Percentiles rank a stretch among this genome's conserved stretches.
Evolutionary conservation across 2,797 vertebrate genomes (phyloP).

Genomic region (Urophycis tenuis): DNA sequence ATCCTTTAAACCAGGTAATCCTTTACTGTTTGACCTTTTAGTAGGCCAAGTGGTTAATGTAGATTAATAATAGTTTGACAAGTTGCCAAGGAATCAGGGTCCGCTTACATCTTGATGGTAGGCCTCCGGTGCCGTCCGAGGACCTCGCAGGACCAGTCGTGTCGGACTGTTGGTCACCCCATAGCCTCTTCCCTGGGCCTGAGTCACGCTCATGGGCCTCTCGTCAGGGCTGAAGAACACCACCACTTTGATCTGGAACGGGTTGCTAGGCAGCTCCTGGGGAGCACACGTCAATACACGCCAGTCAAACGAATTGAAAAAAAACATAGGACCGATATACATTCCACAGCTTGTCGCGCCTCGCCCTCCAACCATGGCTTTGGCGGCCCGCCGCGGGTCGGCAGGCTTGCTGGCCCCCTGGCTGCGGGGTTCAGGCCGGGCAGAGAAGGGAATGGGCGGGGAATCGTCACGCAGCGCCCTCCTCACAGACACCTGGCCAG

Average conservation of each 20-base stretch:
- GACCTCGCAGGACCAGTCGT: conserved; percentile 65
- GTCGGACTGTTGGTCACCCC: conserved; percentile 60
- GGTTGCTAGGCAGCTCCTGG: conserved; percentile 27
- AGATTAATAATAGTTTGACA: no score
- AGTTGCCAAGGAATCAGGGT: neutral
- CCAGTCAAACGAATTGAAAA: neutral
- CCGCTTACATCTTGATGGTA: conserved; percentile 48
- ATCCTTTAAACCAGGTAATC: neutral
- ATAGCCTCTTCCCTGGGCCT: conserved; percentile 65
- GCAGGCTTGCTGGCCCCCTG: neutral
- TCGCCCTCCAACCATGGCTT: conserved; percentile 32
- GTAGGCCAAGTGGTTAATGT: no score
- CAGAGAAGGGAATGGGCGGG: conserved; percentile 16
- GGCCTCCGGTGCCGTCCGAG: conserved; percentile 46
- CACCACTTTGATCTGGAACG: conserved; percentile 57
- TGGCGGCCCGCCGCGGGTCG: conserved; percentile 15
- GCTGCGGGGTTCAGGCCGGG: neutral
- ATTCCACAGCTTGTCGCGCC: neutral
- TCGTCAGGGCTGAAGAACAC: conserved; percentile 64
- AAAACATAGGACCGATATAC: neutral
- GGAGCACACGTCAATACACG: neutral
- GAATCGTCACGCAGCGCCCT: conserved; percentile 34
- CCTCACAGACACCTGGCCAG: conserved; percentile 61
- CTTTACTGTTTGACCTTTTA: no score
- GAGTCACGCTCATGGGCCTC: conserved; percentile 49